phyloP scores from a whole-genome alignment of 2,888 invertebrate genomes.

The Crepidodera aurea region DNA sequence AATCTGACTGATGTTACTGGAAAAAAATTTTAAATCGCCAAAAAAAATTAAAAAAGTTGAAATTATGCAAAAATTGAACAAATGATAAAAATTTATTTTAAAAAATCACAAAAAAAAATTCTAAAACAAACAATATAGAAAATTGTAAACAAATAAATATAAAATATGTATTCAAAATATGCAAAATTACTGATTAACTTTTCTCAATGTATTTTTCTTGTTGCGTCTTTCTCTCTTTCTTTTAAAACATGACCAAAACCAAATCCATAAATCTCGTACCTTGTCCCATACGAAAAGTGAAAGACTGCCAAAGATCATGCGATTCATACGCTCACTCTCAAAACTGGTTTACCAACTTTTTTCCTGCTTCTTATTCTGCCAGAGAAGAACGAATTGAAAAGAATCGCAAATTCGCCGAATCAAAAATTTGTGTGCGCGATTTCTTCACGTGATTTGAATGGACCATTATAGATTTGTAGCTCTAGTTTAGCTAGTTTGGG shows the following conservation, averaged over 20 bases:
- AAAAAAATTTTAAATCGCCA: too few relatives aligned
- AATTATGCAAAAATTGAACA: too few relatives aligned
- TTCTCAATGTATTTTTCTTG: neutral
- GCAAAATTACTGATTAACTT: too few relatives aligned
- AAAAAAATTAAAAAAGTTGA: too few relatives aligned
- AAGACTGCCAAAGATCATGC: slow-evolving; percentile 25
- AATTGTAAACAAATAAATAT: too few relatives aligned
- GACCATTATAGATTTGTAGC: slow-evolving; percentile 13
- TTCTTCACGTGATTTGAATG: slow-evolving; percentile 22
- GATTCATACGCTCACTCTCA: slow-evolving; percentile 13
- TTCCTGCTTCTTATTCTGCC: neutral
- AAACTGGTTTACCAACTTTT: slow-evolving; percentile 25
- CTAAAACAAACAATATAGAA: too few relatives aligned
- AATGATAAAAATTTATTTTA: too few relatives aligned
- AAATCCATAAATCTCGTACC: slow-evolving; percentile 10
- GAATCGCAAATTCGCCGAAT: slow-evolving; percentile 29
- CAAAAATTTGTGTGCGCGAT: slow-evolving; percentile 22
- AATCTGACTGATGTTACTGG: too few relatives aligned
- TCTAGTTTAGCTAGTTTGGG: slow-evolving; percentile 17
- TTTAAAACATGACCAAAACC: neutral
- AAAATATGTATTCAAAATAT: too few relatives aligned
- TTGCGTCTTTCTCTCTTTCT: neutral
- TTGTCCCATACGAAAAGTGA: slow-evolving; percentile 18
- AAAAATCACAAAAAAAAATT: too few relatives aligned
- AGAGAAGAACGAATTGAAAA: neutral